Conservation (phyloP, 2,113 vertebrate genomes). For the Xiphias gladius region DNA sequence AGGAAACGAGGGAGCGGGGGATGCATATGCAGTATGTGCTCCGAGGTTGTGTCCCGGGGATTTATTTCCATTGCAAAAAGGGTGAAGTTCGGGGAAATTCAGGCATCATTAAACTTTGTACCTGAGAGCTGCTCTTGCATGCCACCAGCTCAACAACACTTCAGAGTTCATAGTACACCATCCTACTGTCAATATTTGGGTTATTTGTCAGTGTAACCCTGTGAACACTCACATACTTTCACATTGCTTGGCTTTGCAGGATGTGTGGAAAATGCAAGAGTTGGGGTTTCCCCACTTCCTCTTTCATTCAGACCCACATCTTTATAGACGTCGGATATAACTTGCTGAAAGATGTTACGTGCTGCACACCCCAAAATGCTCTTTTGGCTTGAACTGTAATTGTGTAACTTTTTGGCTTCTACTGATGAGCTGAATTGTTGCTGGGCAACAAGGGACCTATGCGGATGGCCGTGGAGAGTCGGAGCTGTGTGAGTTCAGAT, state of each 20-base stretch:
- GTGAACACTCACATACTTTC: constrained; percentile 2
- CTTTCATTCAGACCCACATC: constrained; percentile 31
- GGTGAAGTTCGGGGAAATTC: constrained; percentile 47
- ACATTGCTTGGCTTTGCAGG: not conserved
- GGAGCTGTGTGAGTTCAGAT: constrained; percentile 51
- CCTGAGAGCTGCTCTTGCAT: constrained; percentile 2
- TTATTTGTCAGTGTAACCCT: constrained; percentile 19
- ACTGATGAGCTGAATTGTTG: constrained; percentile 79
- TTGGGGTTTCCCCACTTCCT: constrained; percentile 32
- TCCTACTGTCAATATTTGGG: constrained; percentile 39
- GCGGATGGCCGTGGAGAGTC: constrained; percentile 66
- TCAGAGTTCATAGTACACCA: constrained; percentile 24
- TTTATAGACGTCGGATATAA: constrained; percentile 13
- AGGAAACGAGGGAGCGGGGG: not conserved
- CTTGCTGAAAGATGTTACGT: constrained; percentile 19
- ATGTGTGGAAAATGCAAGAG: constrained; percentile 1
- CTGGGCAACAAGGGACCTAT: constrained; percentile 83
- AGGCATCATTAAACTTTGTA: constrained; percentile 47
- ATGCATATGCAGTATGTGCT: constrained; percentile 52
- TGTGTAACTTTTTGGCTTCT: constrained; percentile 75
- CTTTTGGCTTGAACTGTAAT: constrained; percentile 62
- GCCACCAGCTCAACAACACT: constrained; percentile 15
- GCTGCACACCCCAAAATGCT: constrained; percentile 47
- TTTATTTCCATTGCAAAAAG: constrained; percentile 51
- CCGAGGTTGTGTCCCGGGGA: constrained; percentile 33